phyloP scores from a whole-genome alignment of 92 coral and sea anemone genomes.

The Epizoanthus ramosus region DNA sequence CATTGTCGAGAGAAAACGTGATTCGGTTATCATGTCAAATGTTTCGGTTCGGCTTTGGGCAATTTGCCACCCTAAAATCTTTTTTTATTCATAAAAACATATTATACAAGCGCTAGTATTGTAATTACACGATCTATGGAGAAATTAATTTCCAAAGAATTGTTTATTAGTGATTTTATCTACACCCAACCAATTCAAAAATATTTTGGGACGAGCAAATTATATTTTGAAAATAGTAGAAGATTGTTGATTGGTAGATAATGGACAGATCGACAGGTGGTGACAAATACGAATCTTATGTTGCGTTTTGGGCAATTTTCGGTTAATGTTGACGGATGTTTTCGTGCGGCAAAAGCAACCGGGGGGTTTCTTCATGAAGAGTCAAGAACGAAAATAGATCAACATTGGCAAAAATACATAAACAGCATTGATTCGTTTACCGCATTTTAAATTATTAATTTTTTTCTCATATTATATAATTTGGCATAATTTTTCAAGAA shows the following conservation, averaged over 20 bases:
- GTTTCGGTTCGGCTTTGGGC: neutral
- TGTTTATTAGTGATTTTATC: conserved; percentile 25
- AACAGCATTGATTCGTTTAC: neutral
- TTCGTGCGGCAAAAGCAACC: neutral
- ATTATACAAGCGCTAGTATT: neutral
- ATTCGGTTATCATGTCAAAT: neutral
- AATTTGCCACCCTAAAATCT: neutral
- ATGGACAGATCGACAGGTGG: conserved; percentile 12
- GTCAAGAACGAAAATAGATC: neutral
- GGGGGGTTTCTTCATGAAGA: conserved; percentile 12
- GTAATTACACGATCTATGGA: neutral
- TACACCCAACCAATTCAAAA: conserved; percentile 2
- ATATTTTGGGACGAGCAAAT: conserved; percentile 1
- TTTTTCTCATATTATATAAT: neutral
- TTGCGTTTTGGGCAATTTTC: neutral
- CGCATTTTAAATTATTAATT: conserved; percentile 6
- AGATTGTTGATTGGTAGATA: conserved; percentile 35
- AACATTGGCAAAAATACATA: neutral
- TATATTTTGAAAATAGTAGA: conserved; percentile 21
- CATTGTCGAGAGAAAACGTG: neutral
- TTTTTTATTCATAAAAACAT: neutral
- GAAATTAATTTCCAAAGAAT: conserved; percentile 1
- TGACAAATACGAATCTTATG: neutral
- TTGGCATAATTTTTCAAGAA: neutral
- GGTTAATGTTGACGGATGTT: conserved; percentile 36